Evolutionary conservation across 2,888 invertebrate species (phyloP).

Genomic region (Fragum sueziense): DNA sequence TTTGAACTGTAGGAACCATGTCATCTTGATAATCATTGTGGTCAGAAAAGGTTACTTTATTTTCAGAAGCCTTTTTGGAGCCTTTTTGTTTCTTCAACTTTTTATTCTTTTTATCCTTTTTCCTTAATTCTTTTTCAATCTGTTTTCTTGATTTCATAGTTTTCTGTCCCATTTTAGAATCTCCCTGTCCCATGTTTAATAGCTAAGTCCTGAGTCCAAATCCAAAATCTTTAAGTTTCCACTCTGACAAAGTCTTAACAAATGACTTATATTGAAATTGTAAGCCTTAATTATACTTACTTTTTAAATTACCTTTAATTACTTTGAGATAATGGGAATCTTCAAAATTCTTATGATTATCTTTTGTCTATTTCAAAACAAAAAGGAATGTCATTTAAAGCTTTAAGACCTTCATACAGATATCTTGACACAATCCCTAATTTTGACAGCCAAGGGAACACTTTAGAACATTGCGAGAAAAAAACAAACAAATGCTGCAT

Average conservation of each 20-base stretch:
- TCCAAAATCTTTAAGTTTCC: neutral
- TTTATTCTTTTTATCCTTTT: constrained; percentile 29
- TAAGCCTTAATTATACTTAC: neutral
- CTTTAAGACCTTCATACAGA: too few species aligned
- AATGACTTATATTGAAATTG: neutral
- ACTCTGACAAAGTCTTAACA: neutral
- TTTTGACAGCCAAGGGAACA: too few species aligned
- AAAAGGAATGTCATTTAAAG: too few species aligned
- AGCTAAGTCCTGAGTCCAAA: neutral
- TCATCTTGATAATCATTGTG: neutral
- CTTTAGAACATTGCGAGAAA: too few species aligned
- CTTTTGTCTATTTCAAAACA: neutral
- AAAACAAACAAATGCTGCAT: too few species aligned
- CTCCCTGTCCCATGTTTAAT: constrained; percentile 43
- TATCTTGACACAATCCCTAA: too few species aligned
- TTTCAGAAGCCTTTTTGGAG: neutral
- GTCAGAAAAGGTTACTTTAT: neutral
- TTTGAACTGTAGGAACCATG: neutral
- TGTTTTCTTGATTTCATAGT: constrained; percentile 27
- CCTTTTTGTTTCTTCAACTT: constrained; percentile 16
- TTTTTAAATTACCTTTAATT: neutral
- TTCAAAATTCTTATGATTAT: neutral
- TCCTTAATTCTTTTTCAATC: constrained; percentile 20
- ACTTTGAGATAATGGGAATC: neutral
- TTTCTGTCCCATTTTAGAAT: constrained; percentile 31